Evolutionary conservation across 2,888 invertebrate species (phyloP).

Genomic region (Protophormia terraenovae): DNA sequence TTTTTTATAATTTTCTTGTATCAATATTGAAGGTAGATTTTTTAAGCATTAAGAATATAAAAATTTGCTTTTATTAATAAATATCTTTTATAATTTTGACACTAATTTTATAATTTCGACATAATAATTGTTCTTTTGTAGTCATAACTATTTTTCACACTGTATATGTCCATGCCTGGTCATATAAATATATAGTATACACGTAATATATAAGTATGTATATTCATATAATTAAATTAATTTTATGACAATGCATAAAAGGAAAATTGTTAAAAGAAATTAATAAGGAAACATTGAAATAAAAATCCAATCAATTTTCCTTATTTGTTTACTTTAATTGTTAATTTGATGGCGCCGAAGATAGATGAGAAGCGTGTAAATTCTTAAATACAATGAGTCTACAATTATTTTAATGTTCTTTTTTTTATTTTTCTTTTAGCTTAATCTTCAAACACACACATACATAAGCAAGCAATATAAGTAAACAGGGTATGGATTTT

Average conservation of each 20-base stretch:
- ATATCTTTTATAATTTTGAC: no score
- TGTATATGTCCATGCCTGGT: neutral
- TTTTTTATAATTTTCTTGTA: no score
- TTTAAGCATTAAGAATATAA: no score
- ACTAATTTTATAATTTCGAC: no score
- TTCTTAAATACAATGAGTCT: conserved; percentile 12
- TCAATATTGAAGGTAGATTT: no score
- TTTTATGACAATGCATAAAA: conserved; percentile 61
- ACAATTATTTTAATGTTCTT: neutral
- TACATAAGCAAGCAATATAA: no score
- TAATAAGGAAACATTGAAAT: conserved; percentile 48
- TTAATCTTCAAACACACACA: no score
- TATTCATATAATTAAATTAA: conserved; percentile 50
- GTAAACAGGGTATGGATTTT: no score
- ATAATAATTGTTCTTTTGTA: neutral
- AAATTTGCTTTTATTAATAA: no score
- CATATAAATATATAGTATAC: neutral
- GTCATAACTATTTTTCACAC: neutral
- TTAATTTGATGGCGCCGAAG: conserved; percentile 46
- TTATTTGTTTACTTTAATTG: conserved; percentile 51
- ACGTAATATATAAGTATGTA: neutral
- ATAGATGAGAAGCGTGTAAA: conserved; percentile 5
- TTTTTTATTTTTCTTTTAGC: neutral
- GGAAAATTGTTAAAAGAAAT: conserved; percentile 30
- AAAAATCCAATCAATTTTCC: conserved; percentile 58